Evolutionary conservation across 2,797 vertebrate species (phyloP).

Genomic region (Pseudocheirus occidentalis): DNA sequence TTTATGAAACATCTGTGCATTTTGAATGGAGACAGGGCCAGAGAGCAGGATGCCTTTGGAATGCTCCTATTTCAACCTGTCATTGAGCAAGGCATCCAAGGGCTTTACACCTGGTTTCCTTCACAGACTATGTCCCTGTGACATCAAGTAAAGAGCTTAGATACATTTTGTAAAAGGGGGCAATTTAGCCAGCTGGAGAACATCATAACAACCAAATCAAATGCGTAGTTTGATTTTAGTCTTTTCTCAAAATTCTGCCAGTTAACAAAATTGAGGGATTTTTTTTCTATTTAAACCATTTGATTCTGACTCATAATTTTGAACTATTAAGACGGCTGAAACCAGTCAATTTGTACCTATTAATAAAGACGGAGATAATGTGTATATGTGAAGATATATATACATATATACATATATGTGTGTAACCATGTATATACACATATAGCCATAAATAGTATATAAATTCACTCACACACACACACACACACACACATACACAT

Average conservation of each 20-base stretch:
- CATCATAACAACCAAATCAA: conserved; percentile 13
- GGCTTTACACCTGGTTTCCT: conserved; percentile 1
- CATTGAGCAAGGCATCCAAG: conserved; percentile 28
- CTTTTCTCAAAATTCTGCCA: background rate
- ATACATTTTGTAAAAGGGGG: background rate
- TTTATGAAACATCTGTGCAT: conserved; percentile 74
- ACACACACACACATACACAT: no score
- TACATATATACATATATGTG: no score
- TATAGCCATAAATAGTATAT: background rate
- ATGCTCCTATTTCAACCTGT: conserved; percentile 39
- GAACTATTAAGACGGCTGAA: background rate
- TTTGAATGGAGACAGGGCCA: conserved; percentile 55
- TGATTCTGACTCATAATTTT: no score
- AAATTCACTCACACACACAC: background rate
- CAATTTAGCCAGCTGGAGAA: background rate
- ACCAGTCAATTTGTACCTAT: background rate
- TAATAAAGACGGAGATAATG: background rate
- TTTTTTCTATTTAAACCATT: background rate
- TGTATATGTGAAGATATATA: background rate
- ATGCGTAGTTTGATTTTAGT: background rate
- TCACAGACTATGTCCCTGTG: background rate
- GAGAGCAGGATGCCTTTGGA: conserved; percentile 62
- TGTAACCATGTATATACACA: background rate
- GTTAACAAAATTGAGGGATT: background rate
- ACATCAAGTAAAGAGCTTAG: conserved; percentile 6